Evolutionary conservation across 2,888 invertebrate species (phyloP).

Genomic region (Orthosia cruda): DNA sequence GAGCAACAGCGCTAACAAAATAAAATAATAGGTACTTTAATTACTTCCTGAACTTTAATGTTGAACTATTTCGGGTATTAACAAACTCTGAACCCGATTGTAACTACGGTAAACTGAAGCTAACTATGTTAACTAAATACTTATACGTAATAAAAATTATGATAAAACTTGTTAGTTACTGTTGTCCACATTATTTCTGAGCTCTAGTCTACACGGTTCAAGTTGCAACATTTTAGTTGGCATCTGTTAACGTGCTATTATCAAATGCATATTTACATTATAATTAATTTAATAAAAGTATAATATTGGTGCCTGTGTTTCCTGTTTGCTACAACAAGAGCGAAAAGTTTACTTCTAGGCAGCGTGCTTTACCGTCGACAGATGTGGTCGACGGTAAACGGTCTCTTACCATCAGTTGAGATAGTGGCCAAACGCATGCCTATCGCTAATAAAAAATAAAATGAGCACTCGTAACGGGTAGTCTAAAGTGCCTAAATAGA

Average conservation of each 20-base stretch:
- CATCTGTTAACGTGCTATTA: neutral
- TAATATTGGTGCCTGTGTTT: too few species aligned
- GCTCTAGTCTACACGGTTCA: neutral
- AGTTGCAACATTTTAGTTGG: neutral
- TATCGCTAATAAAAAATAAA: too few species aligned
- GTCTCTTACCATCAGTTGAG: too few species aligned
- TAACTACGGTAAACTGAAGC: conserved; percentile 27
- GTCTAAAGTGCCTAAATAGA: too few species aligned
- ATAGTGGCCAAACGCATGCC: too few species aligned
- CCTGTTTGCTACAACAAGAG: too few species aligned
- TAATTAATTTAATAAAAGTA: too few species aligned
- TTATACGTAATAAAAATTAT: conserved; percentile 29
- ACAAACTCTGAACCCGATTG: conserved; percentile 21
- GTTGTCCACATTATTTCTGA: conserved; percentile 6
- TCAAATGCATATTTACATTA: neutral
- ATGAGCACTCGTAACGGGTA: too few species aligned
- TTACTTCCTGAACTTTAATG: conserved; percentile 7
- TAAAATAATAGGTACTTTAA: neutral
- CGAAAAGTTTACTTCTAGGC: too few species aligned
- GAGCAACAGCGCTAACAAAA: neutral
- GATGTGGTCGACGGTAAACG: too few species aligned
- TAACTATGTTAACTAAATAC: conserved; percentile 26
- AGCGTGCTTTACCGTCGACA: too few species aligned
- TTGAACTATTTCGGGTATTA: neutral
- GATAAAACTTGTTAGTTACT: conserved; percentile 29